Percentiles rank a stretch among this genome's conserved stretches.
Conservation (phyloP, 2,113 vertebrate species). For the Triplophysa dalaica region DNA sequence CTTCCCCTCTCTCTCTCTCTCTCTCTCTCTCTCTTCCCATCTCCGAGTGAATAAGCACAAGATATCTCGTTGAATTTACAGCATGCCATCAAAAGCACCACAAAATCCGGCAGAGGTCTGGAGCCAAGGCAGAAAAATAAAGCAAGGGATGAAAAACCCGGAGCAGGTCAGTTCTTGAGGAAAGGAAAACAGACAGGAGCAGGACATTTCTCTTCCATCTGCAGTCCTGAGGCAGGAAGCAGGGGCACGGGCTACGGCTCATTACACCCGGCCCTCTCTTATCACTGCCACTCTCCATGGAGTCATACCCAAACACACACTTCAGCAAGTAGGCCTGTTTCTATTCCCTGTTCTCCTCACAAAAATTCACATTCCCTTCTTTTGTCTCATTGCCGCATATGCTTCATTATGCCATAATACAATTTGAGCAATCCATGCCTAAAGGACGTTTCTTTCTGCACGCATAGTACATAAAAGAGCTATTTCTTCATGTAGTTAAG, state of each 20-base stretch:
- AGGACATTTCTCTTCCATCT: constrained; percentile 51
- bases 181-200: constrained; percentile 37
- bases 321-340: constrained; percentile 14
- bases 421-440: constrained; percentile 9
- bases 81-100: constrained; percentile 45
- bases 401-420: constrained; percentile 12
- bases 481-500: constrained; percentile 2
- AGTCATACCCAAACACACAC: constrained; percentile 12
- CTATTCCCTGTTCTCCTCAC: neutral
- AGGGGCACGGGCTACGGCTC: constrained; percentile 29
- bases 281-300: constrained; percentile 45
- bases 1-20: constrained; percentile 2
- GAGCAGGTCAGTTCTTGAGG: neutral
- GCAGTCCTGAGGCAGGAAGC: constrained; percentile 48
- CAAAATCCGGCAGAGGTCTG: constrained; percentile 48
- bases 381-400: neutral
- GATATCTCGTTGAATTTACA: constrained; percentile 51
- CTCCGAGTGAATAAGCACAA: constrained; percentile 44
- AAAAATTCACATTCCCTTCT: neutral
- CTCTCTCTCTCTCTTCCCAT: constrained; percentile 29
- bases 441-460: constrained; percentile 9
- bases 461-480: constrained; percentile 1
- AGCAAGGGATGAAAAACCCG: neutral
- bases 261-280: constrained; percentile 43
- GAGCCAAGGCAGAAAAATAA: constrained; percentile 38